phyloP scores from a whole-genome alignment of 2,888 invertebrate genomes.

The Hirtodrosophila duncani region DNA sequence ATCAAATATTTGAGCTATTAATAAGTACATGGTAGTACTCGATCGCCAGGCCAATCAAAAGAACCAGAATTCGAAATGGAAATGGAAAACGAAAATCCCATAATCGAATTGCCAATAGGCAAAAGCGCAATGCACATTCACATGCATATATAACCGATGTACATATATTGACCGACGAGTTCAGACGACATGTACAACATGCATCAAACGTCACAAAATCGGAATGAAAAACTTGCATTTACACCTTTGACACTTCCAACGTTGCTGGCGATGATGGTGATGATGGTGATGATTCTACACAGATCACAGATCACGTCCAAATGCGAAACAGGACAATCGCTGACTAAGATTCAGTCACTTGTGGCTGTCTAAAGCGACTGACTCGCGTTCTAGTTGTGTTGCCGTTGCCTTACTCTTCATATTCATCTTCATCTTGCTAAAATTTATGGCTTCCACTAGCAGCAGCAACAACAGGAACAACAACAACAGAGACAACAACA shows the following conservation, averaged over 20 bases:
- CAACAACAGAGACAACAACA: constrained; percentile 21
- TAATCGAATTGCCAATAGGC: constrained; percentile 26
- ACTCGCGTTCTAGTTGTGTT: constrained; percentile 41
- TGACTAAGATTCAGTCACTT: constrained; percentile 52
- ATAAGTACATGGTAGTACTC: constrained; percentile 62
- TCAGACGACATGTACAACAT: constrained; percentile 29
- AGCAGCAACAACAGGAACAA: constrained; percentile 22
- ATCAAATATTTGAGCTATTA: constrained; percentile 66
- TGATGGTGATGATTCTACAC: constrained; percentile 27
- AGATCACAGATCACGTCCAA: constrained; percentile 18
- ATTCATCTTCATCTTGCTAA: constrained; percentile 33
- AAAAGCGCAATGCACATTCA: background rate
- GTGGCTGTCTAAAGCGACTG: constrained; percentile 40
- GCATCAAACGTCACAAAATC: constrained; percentile 42
- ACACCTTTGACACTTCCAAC: too few species aligned
- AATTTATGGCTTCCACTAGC: constrained; percentile 43
- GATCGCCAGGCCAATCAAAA: constrained; percentile 56
- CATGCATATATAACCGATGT: background rate
- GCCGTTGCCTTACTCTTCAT: constrained; percentile 12
- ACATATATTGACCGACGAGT: constrained; percentile 22
- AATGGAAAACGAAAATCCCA: constrained; percentile 4
- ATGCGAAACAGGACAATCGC: constrained; percentile 50
- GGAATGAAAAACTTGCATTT: constrained; percentile 6
- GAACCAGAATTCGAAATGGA: too few species aligned
- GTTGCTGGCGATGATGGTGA: constrained; percentile 40